phyloP scores from a whole-genome alignment of 2,797 vertebrate genomes.

The Coluber constrictor region DNA sequence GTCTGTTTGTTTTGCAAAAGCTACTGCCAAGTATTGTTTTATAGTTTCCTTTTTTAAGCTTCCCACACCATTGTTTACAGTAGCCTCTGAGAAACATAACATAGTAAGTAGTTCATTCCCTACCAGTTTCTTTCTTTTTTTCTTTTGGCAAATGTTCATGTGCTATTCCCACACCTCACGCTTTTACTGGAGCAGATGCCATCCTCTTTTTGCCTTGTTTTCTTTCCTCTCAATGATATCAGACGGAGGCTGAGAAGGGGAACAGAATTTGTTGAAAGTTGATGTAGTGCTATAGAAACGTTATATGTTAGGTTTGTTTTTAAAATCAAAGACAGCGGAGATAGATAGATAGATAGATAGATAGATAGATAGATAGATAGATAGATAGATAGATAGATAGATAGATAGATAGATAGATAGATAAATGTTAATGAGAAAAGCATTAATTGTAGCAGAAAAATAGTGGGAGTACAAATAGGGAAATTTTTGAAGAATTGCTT shows the following conservation, averaged over 20 bases:
- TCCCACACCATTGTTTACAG: conserved; percentile 58
- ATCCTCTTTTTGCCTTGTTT: conserved; percentile 54
- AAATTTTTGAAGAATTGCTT: not conserved
- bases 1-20: conserved; percentile 59
- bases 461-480: not conserved
- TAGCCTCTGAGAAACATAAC: conserved; percentile 55
- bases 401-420: too few species aligned
- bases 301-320: conserved; percentile 7
- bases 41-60: conserved; percentile 51
- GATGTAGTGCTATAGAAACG: conserved; percentile 13
- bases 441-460: not conserved
- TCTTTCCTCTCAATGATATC: conserved; percentile 43
- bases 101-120: conserved; percentile 48
- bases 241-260: conserved; percentile 5
- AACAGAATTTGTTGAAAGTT: conserved; percentile 36
- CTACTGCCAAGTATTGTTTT: conserved; percentile 65
- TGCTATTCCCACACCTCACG: conserved; percentile 44
- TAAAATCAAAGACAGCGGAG: not conserved
- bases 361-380: not conserved
- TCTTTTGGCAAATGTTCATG: conserved; percentile 47
- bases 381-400: too few species aligned
- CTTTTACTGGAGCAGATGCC: conserved; percentile 56
- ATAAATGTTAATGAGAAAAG: not conserved
- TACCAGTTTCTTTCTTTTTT: conserved; percentile 53
- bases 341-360: too few species aligned